These are phyloP conservation scores for Chesias legatella DNA, from an alignment of 2,888 invertebrate species.

Conservation along the genomic window DNA sequence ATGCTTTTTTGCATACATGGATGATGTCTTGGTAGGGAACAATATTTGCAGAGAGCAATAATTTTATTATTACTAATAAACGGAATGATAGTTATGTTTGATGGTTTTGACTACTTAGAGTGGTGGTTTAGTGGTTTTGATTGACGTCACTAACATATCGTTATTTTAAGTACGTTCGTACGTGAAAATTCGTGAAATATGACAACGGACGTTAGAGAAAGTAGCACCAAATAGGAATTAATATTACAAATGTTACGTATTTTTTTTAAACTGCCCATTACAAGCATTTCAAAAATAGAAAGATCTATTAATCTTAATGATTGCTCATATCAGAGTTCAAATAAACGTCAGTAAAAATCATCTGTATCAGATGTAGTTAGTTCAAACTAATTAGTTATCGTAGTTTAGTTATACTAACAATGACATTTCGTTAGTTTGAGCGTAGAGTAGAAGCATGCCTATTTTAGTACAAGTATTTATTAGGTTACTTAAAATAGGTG, in stretches of 20 bases:
- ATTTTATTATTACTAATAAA: constrained; percentile 46
- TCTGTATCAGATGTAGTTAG: constrained; percentile 78
- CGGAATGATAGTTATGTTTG: constrained; percentile 31
- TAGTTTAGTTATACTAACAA: constrained; percentile 66
- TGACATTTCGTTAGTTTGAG: constrained; percentile 59
- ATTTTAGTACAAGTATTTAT: constrained; percentile 77
- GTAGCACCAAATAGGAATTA: background rate
- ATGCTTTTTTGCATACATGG: constrained; percentile 27
- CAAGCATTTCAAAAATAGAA: constrained; percentile 22
- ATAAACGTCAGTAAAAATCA: constrained; percentile 56
- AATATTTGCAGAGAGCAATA: constrained; percentile 47
- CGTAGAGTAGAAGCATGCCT: constrained; percentile 70
- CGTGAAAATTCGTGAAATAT: no score
- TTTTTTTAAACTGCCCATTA: background rate
- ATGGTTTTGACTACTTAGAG: constrained; percentile 30
- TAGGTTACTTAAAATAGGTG: constrained; percentile 62
- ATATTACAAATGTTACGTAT: no score
- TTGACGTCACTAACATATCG: constrained; percentile 47
- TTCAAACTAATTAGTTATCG: constrained; percentile 64
- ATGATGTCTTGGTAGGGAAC: constrained; percentile 21
- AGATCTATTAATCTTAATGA: constrained; percentile 34
- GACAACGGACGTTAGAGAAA: background rate
- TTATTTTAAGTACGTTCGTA: no score
- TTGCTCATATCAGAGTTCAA: constrained; percentile 71
- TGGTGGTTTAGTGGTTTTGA: constrained; percentile 29